A percentile compares a stretch with the other conserved stretches of the same genome.
These are phyloP conservation scores for Cirrhinus molitorella DNA, from an alignment of 2,797 vertebrate species.

Conservation along the genomic window DNA sequence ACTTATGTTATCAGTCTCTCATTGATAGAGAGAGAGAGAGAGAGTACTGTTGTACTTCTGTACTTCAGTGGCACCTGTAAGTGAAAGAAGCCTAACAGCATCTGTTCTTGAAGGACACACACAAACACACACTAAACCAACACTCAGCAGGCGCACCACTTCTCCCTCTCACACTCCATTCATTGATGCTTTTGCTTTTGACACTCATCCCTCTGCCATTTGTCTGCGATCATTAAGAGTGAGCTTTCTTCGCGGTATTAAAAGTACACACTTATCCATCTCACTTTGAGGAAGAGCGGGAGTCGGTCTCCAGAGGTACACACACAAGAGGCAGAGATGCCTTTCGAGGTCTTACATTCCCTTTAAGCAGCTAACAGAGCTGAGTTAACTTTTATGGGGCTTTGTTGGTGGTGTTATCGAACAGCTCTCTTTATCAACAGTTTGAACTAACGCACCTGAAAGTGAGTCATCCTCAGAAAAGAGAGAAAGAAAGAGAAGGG, in stretches of 20 bases:
- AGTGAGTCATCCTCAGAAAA: slow-evolving; percentile 23
- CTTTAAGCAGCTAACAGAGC: slow-evolving; percentile 25
- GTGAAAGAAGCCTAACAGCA: slow-evolving; percentile 49
- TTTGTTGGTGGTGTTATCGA: slow-evolving; percentile 28
- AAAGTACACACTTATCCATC: slow-evolving; percentile 57
- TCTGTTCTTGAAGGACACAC: slow-evolving; percentile 58
- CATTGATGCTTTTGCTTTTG: slow-evolving; percentile 69
- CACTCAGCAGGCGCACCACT: slow-evolving; percentile 53
- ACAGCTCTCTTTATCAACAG: slow-evolving; percentile 5
- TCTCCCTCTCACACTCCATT: slow-evolving; percentile 56
- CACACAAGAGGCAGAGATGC: slow-evolving; percentile 2
- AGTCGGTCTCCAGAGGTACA: slow-evolving; percentile 2
- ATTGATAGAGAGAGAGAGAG: not conserved
- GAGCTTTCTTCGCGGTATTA: slow-evolving; percentile 48
- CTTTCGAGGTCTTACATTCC: slow-evolving; percentile 16
- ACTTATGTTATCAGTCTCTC: not conserved
- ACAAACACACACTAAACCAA: slow-evolving; percentile 20
- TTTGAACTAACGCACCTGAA: slow-evolving; percentile 36
- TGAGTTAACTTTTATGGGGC: slow-evolving; percentile 23
- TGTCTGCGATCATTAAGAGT: slow-evolving; percentile 61
- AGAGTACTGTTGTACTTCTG: slow-evolving; percentile 19
- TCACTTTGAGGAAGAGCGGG: slow-evolving; percentile 8
- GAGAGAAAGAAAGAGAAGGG: slow-evolving; percentile 13
- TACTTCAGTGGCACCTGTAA: slow-evolving; percentile 53
- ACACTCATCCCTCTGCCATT: slow-evolving; percentile 67